Base-by-base conservation (phyloP, 2,797 vertebrate species). In the Hippoglossus hippoglossus region DNA sequence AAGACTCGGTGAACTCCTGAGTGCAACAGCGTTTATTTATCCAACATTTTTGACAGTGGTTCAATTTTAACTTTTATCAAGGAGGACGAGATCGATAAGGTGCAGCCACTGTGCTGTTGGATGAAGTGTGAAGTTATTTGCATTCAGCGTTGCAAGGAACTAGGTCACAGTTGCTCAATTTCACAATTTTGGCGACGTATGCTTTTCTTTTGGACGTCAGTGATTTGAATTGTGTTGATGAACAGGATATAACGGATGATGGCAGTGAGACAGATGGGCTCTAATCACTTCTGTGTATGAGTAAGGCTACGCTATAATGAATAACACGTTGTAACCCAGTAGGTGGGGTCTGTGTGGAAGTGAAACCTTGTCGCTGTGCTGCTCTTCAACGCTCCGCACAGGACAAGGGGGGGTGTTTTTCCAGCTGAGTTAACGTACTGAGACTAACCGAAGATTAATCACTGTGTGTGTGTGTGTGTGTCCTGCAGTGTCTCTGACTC, bases 401-500 rank as follows among this genome's bases (percentile, higher is more conserved):
- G 34, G 44, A 53, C 16, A 7, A 10, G 24, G n/a, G 52, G 22
- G 24, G 7, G 47, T 44, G 50, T 26, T 49, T 53, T 1, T 80
- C 52, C 63, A 41, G 51, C 52, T 19, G 22, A 53, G 67, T 78
- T 72, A 73, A 82, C 50, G 25, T 28, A 64, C 76, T 50, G 71
- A 57, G 56, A 58, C 55, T 61, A 74, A 80, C 63, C 67, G 46
- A 78, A 68, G 77, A 68, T 68, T 72, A 74, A 73, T 76, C 70
- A 72, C 63, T 51, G 47, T 25, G 15, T 46, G 60, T 15, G 10
- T 46, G 57, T 19, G 13, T 22, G 52, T 26, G 63, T 44, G 26
- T 22, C 59, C 67, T 25, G 57, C 67, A n/a, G 80, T 67, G 72
- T 74, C 26, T 71, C 63, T 79, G 75, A 88, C 75, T 90, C 77